Conservation (phyloP, 1,140 invertebrate species). For the Hyphantria cunea region DNA sequence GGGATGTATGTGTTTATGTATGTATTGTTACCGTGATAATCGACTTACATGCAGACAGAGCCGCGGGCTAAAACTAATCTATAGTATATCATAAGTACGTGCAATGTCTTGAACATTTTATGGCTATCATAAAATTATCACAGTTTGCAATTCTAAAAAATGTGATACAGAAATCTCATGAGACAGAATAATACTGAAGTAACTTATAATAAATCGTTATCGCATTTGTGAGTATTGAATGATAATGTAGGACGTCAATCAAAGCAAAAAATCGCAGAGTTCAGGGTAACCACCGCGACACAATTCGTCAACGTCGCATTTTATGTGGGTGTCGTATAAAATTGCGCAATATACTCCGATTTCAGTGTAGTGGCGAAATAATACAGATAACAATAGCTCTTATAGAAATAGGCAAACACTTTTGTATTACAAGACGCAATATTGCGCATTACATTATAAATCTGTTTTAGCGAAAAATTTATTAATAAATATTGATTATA, state of each 20-base stretch:
- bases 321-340: constrained; percentile 47
- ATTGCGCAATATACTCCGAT: constrained; percentile 55
- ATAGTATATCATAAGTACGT: too few species aligned
- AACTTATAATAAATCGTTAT: constrained; percentile 5
- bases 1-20: too few species aligned
- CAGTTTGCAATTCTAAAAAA: too few species aligned
- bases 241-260: constrained; percentile 7
- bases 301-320: constrained; percentile 52
- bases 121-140: too few species aligned
- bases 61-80: too few species aligned
- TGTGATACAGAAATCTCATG: too few species aligned
- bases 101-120: too few species aligned
- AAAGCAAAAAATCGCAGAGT: constrained; percentile 20
- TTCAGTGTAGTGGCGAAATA: constrained; percentile 36
- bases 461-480: background rate
- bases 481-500: background rate
- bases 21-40: too few species aligned
- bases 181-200: background rate
- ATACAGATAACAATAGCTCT: background rate
- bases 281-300: constrained; percentile 49
- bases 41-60: too few species aligned
- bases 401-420: background rate
- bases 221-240: constrained; percentile 4
- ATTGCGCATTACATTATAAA: background rate
- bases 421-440: background rate